phyloP scores from a whole-genome alignment of 2,888 invertebrate genomes.

The Augiades crinisus region DNA sequence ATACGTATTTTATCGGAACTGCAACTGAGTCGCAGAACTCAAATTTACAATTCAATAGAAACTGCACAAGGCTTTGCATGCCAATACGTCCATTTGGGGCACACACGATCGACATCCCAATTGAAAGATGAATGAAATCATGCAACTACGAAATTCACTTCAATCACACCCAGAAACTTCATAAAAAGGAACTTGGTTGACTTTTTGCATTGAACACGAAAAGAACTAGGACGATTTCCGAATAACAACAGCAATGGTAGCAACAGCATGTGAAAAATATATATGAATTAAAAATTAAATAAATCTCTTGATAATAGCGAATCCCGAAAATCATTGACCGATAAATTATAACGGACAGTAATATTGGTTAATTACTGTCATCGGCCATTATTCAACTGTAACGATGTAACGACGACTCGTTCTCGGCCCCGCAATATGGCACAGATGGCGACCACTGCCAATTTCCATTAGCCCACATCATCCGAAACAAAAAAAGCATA shows the following conservation, averaged over 20 bases:
- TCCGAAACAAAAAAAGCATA: conserved; percentile 79
- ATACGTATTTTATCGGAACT: conserved; percentile 48
- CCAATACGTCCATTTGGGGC: conserved; percentile 76
- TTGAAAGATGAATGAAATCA: conserved; percentile 75
- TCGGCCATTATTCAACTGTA: conserved; percentile 77
- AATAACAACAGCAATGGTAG: not conserved
- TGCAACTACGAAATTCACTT: conserved; percentile 57
- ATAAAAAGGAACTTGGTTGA: conserved; percentile 18
- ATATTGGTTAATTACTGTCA: conserved; percentile 58
- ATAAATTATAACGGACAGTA: conserved; percentile 54
- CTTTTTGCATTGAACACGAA: conserved; percentile 6
- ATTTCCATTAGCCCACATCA: conserved; percentile 81
- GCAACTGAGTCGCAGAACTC: conserved; percentile 64
- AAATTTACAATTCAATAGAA: conserved; percentile 78
- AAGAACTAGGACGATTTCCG: not conserved
- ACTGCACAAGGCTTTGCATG: conserved; percentile 78
- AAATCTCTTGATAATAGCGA: not conserved
- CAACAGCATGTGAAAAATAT: not conserved
- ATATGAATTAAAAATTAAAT: too few species aligned
- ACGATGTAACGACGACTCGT: conserved; percentile 76
- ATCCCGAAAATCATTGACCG: conserved; percentile 33
- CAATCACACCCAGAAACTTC: conserved; percentile 21
- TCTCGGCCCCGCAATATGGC: conserved; percentile 78
- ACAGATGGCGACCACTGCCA: conserved; percentile 75
- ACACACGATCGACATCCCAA: conserved; percentile 72